These are phyloP conservation scores for Patella caerulea DNA, from an alignment of 2,888 invertebrate species.

Conservation along the genomic window DNA sequence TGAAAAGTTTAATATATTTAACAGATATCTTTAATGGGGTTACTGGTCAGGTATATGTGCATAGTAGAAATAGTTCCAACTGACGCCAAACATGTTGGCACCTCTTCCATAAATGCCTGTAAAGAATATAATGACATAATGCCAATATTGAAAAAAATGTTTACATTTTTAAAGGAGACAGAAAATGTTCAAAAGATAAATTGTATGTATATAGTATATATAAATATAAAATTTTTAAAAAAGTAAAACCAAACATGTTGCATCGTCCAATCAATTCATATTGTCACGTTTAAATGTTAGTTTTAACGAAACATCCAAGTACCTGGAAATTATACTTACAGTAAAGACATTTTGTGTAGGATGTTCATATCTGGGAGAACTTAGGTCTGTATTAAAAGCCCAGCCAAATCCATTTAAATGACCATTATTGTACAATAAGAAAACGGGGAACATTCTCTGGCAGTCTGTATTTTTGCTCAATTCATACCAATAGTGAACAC, in stretches of 20 bases:
- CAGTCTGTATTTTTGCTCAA: constrained; percentile 44
- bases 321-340: not conserved
- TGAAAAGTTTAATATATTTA: not conserved
- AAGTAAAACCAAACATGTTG: too few relatives aligned
- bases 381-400: constrained; percentile 34
- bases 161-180: too few relatives aligned
- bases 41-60: constrained; percentile 33
- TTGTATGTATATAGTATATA: too few relatives aligned
- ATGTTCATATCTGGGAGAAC: constrained; percentile 31
- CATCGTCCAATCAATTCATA: too few relatives aligned
- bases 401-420: constrained; percentile 57
- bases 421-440: constrained; percentile 52
- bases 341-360: constrained; percentile 13
- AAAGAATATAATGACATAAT: constrained; percentile 4
- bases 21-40: constrained; percentile 23
- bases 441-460: constrained; percentile 45
- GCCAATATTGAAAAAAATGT: not conserved
- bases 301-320: too few relatives aligned
- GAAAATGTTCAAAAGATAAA: too few relatives aligned
- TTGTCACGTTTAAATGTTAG: too few relatives aligned
- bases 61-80: constrained; percentile 28
- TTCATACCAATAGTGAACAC: constrained; percentile 57
- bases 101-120: constrained; percentile 19
- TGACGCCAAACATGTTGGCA: constrained; percentile 22
- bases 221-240: too few relatives aligned